phyloP scores from a whole-genome alignment of 2,888 invertebrate species.

The Oithona nana region DNA sequence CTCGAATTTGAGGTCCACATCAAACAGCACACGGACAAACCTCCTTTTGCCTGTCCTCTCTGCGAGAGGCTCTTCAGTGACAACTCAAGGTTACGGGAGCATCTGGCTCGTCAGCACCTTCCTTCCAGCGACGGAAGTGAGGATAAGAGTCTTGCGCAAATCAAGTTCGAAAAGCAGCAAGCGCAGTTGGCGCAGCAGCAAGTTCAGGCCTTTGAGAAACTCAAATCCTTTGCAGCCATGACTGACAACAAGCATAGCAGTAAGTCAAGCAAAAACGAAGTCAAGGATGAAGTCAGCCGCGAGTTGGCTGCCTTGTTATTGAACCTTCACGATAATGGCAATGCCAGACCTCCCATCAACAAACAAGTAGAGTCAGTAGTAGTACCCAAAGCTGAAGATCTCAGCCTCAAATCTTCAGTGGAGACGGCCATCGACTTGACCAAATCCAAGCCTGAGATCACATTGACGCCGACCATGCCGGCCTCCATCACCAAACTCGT shows the following conservation, averaged over 20 bases:
- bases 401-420: neutral
- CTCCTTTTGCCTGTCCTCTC: neutral
- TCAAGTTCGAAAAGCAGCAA: neutral
- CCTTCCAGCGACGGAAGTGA: neutral
- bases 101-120: neutral
- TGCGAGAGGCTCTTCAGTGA: neutral
- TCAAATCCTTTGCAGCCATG: neutral
- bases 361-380: no score
- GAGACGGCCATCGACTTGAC: constrained; percentile 11
- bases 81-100: neutral
- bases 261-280: neutral
- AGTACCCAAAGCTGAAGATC: neutral
- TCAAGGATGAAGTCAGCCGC: constrained; percentile 14
- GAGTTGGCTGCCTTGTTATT: constrained; percentile 14
- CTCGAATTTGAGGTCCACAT: neutral
- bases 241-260: neutral
- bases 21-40: neutral
- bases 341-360: no score
- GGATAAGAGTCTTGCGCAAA: neutral
- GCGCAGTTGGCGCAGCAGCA: neutral
- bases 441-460: neutral
- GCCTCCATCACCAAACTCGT: neutral
- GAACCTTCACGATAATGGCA: neutral
- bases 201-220: neutral
- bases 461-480: neutral